A percentile compares a stretch with the other conserved stretches of the same genome.
phyloP scores from a whole-genome alignment of 1,140 invertebrate genomes.

The Drosophila burlai region DNA sequence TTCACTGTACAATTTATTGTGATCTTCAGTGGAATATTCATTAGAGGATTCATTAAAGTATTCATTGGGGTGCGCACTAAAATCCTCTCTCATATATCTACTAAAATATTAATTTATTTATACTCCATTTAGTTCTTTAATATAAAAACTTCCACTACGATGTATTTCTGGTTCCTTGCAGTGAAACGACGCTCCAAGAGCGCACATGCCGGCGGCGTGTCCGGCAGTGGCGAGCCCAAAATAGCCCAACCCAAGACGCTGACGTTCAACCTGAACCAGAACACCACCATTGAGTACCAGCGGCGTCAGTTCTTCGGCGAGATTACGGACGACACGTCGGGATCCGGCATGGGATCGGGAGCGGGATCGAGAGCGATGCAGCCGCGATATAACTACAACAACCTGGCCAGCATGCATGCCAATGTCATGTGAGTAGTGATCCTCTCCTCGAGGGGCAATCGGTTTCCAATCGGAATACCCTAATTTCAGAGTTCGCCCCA shows the following conservation, averaged over 20 bases:
- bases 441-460: neutral
- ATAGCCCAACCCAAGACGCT: conserved; percentile 82
- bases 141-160: neutral
- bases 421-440: conserved; percentile 83
- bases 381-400: conserved; percentile 70
- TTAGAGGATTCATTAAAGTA: neutral
- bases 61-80: neutral
- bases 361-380: conserved; percentile 26
- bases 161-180: conserved; percentile 18
- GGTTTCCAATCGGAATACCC: neutral
- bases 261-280: conserved; percentile 84
- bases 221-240: conserved; percentile 68
- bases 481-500: conserved; percentile 67
- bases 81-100: too few species aligned
- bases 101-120: neutral
- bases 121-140: neutral
- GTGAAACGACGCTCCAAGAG: conserved; percentile 85
- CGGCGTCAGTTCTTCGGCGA: conserved; percentile 81
- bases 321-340: conserved; percentile 54
- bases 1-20: too few species aligned
- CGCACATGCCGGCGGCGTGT: conserved; percentile 77
- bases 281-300: conserved; percentile 83
- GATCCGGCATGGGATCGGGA: conserved; percentile 25
- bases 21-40: neutral
- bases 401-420: conserved; percentile 81